phyloP scores from a whole-genome alignment of 2,113 vertebrate species.

The Merops nubicus region DNA sequence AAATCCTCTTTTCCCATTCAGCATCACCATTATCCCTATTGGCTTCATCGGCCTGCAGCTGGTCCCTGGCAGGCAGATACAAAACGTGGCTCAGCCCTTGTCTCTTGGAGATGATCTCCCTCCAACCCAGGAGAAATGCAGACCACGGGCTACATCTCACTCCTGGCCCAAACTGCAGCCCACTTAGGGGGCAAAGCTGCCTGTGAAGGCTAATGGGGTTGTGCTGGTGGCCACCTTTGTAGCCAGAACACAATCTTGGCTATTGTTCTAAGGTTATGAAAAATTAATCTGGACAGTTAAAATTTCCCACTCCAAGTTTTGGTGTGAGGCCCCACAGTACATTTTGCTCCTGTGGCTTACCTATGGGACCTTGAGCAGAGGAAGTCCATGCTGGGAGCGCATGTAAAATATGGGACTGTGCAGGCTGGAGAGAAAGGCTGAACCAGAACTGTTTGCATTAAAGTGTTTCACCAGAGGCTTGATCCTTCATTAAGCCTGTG shows the following conservation, averaged over 20 bases:
- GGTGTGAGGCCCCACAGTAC: not conserved
- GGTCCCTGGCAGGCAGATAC: not conserved
- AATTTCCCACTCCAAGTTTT: not conserved
- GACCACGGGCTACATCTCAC: rapidly evolving
- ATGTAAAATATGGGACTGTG: not conserved
- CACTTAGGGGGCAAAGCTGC: not conserved
- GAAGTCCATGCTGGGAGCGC: constrained; percentile 42
- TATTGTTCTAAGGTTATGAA: not conserved
- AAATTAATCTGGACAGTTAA: not conserved
- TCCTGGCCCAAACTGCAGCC: not conserved
- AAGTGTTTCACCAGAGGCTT: not conserved
- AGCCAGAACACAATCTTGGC: not conserved
- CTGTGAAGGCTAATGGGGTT: not conserved
- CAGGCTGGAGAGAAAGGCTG: not conserved
- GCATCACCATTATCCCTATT: not conserved
- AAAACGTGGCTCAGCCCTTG: not conserved
- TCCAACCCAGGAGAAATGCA: not conserved
- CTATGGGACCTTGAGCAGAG: constrained; percentile 15
- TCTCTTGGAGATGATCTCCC: rapidly evolving
- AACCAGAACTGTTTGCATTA: not conserved
- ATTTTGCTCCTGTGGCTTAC: not conserved
- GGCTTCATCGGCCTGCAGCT: not conserved
- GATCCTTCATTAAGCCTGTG: not conserved
- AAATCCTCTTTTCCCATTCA: not conserved
- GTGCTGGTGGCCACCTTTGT: rapidly evolving